These are phyloP conservation scores for Drosophila baimaii DNA, from an alignment of 1,140 invertebrate genomes.

Conservation along the genomic window DNA sequence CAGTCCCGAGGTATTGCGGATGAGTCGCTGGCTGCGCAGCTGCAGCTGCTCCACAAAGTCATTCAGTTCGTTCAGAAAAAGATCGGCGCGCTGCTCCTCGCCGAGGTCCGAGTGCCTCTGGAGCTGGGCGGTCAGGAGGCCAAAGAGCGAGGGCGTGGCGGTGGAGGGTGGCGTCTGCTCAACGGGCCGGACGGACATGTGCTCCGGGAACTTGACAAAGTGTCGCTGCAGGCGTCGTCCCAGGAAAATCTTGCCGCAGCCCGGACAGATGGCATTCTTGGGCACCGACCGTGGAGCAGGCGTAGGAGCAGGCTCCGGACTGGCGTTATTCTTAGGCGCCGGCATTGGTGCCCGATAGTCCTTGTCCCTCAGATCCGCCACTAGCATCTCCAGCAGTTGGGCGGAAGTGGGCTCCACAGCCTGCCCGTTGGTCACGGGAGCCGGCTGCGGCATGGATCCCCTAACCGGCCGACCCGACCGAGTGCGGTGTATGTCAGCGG, in stretches of 20 bases:
- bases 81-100: constrained; percentile 80
- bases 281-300: constrained; percentile 54
- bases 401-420: constrained; percentile 30
- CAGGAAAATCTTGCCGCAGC: constrained; percentile 78
- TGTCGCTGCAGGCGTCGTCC: constrained; percentile 75
- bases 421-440: not conserved
- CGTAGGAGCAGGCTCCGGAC: not conserved
- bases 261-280: constrained; percentile 69
- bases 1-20: constrained; percentile 77
- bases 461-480: constrained; percentile 64
- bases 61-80: constrained; percentile 75
- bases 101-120: constrained; percentile 66
- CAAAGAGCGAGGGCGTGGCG: constrained; percentile 60
- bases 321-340: constrained; percentile 2
- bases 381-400: constrained; percentile 42
- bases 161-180: constrained; percentile 8
- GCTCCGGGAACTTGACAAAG: constrained; percentile 76
- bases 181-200: constrained; percentile 51
- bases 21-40: constrained; percentile 74
- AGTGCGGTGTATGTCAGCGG: constrained; percentile 42
- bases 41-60: constrained; percentile 80
- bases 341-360: constrained; percentile 53
- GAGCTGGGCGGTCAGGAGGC: constrained; percentile 65
- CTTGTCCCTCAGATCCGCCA: constrained; percentile 62
- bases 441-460: constrained; percentile 39